Percentiles rank a stretch among this genome's conserved stretches.
Evolutionary conservation across 2,888 invertebrate genomes (phyloP).

Genomic region (Pyrrhosoma nymphula): DNA sequence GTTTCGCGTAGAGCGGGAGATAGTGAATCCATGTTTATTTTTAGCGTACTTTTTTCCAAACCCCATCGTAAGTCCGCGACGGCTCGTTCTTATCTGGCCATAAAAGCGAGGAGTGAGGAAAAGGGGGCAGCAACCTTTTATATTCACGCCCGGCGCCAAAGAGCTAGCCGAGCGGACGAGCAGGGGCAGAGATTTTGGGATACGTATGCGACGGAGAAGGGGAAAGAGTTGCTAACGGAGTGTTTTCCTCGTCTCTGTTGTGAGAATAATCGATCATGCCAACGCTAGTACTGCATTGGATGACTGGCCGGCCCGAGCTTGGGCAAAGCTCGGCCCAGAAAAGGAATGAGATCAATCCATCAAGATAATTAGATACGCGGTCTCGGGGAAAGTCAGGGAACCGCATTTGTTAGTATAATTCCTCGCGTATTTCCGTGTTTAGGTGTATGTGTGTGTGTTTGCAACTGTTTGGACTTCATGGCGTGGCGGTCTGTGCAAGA

Average conservation of each 20-base stretch:
- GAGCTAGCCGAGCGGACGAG: background rate
- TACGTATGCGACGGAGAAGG: background rate
- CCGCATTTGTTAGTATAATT: background rate
- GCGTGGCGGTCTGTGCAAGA: background rate
- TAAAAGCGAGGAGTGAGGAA: background rate
- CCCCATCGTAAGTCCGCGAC: background rate
- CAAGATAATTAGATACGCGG: background rate
- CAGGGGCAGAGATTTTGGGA: background rate
- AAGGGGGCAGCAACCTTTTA: background rate
- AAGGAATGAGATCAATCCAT: background rate
- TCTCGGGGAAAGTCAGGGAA: background rate
- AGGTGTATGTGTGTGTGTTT: background rate
- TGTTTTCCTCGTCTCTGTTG: background rate
- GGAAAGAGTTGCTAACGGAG: background rate
- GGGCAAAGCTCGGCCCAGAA: background rate
- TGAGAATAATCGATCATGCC: background rate
- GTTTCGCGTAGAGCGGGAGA: background rate
- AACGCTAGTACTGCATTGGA: slow-evolving; percentile 21
- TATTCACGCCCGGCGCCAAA: slow-evolving; percentile 10
- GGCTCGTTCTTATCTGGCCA: background rate
- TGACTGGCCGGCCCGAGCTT: background rate
- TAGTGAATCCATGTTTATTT: slow-evolving; percentile 9
- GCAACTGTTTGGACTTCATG: background rate
- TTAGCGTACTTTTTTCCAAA: background rate
- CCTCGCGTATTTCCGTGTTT: background rate